Evolutionary conservation across 2,113 vertebrate species (phyloP).

Genomic region (Amazona vittata): DNA sequence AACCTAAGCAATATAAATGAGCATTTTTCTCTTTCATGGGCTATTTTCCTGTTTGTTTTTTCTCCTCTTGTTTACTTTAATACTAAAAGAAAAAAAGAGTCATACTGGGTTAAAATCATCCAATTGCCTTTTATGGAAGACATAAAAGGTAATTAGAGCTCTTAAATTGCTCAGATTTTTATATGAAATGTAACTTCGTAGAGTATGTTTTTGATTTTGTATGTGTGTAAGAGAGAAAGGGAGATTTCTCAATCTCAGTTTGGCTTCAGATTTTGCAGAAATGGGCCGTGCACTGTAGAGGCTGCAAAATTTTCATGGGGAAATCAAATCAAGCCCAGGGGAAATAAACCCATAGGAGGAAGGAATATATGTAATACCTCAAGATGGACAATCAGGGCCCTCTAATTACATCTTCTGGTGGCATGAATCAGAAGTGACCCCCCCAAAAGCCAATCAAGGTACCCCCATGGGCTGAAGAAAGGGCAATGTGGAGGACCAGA

Average conservation of each 20-base stretch:
- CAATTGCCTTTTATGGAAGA: neutral
- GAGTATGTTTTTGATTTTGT: neutral
- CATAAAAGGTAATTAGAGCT: neutral
- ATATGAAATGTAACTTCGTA: neutral
- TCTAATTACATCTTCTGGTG: constrained; percentile 6
- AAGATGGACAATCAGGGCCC: neutral
- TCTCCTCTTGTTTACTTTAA: neutral
- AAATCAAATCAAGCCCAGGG: neutral
- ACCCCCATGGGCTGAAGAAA: neutral
- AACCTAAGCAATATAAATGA: neutral
- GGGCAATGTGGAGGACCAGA: neutral
- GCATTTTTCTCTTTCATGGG: neutral
- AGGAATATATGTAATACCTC: neutral
- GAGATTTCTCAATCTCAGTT: neutral
- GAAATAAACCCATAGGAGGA: neutral
- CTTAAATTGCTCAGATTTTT: neutral
- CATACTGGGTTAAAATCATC: neutral
- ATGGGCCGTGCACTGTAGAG: neutral
- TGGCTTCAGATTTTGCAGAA: neutral
- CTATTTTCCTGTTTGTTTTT: neutral
- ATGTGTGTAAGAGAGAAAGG: neutral
- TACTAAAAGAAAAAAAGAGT: neutral
- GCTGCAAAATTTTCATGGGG: neutral
- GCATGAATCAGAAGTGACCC: neutral
- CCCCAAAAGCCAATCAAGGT: neutral